phyloP scores from a whole-genome alignment of 2,797 vertebrate species.

The Gobio occitaniae region DNA sequence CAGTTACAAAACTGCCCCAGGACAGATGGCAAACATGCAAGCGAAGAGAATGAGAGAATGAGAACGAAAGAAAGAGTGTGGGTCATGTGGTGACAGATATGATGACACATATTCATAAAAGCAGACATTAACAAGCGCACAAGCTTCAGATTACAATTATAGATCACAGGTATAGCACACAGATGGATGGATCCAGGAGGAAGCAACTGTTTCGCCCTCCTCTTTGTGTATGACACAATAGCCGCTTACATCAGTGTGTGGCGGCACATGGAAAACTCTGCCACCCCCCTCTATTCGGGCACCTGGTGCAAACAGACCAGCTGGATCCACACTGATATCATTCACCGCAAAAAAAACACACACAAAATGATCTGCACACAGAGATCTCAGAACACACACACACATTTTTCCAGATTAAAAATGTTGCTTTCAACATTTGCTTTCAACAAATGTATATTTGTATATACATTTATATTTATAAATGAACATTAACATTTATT shows the following conservation, averaged over 20 bases:
- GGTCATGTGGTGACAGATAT: conserved; percentile 47
- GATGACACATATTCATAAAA: conserved; percentile 33
- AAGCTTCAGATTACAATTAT: conserved; percentile 21
- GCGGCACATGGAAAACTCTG: conserved; percentile 34
- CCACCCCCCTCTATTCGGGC: conserved; percentile 20
- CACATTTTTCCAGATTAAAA: background rate
- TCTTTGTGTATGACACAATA: conserved; percentile 47
- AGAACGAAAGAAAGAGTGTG: conserved; percentile 24
- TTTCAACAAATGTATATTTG: background rate
- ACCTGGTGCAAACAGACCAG: conserved; percentile 43
- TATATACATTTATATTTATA: background rate
- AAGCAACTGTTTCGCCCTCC: conserved; percentile 31
- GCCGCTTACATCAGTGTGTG: conserved; percentile 33
- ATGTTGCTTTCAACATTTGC: background rate
- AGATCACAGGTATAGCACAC: background rate
- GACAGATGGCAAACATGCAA: conserved; percentile 69
- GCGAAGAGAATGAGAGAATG: background rate
- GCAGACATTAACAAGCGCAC: conserved; percentile 14
- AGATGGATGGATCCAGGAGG: conserved; percentile 34
- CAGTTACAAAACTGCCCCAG: conserved; percentile 58
- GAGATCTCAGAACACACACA: background rate
- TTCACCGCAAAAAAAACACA: conserved; percentile 12
- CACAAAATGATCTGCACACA: background rate
- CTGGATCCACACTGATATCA: conserved; percentile 52
- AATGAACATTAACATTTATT: background rate